Evolutionary conservation across 2,888 invertebrate genomes (phyloP), one percentile per base, ranked within the genome.

Genomic region (Brachyptera risi): DNA sequence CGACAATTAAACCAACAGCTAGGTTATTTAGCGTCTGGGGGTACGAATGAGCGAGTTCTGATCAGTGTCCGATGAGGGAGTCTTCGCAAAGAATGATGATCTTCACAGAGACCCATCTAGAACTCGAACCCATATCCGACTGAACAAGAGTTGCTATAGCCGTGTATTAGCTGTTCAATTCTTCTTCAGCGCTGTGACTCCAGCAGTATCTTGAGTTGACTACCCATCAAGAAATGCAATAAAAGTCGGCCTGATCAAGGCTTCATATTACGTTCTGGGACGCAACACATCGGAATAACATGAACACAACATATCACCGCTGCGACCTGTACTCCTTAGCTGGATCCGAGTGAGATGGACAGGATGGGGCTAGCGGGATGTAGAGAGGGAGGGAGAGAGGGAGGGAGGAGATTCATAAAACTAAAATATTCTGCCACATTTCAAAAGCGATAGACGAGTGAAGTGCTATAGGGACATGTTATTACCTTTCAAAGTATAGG

Each of bases 401-500:
- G n/a, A n/a, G n/a, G n/a, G n/a, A n/a, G n/a, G n/a, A n/a, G 21
- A 42, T 17, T 19, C 42, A 42, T 42, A 42, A 42, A 42, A 42
- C 13, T 42, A 42, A 42, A 42, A 42, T 42, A 42, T 42, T 42
- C 42, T 15, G 19, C 42, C 2, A 2, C 2, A 7, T 3, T 19
- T 19, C 17, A 9, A 9, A 42, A 7, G 42, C 42, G 42, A 4
- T 15, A 3, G 42, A 15, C 42, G 42, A 15, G 2, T 21, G 21
- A 42, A 42, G 42, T 42, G 42, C 42, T 42, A 42, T 21, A 42
- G 42, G 17, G n/a, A n/a, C 42, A 21, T 19, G 42, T 42, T 42
- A 42, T 42, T 42, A 42, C 42, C 42, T 42, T 42, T 42, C 42
- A 42, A 42, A 42, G n/a, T n/a, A n/a, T n/a, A n/a, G n/a, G n/a